These are phyloP conservation scores for Tachypleus tridentatus DNA, from an alignment of 1,140 invertebrate genomes.

Conservation along the genomic window DNA sequence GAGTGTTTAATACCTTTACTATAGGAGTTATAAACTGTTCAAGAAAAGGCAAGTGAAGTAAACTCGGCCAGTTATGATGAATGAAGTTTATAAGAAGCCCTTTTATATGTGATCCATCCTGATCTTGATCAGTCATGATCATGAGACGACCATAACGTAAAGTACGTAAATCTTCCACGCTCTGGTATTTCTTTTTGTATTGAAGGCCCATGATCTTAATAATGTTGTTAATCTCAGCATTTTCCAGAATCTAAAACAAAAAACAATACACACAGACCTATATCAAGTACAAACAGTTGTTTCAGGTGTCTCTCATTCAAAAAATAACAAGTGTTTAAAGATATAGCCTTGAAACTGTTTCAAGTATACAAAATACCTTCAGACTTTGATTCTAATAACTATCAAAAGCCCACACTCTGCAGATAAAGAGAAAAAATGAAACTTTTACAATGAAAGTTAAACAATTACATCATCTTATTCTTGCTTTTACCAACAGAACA, in stretches of 20 bases:
- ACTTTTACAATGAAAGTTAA: too few species aligned
- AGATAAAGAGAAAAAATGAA: too few species aligned
- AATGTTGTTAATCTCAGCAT: conserved; percentile 95
- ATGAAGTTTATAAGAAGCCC: conserved; percentile 98
- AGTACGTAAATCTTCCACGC: conserved; percentile 74
- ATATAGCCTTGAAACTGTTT: too few species aligned
- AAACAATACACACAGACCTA: neutral
- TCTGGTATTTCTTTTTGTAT: conserved; percentile 94
- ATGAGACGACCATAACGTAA: conserved; percentile 94
- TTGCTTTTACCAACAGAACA: too few species aligned
- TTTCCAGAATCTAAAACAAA: conserved; percentile 71
- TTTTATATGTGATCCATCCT: conserved; percentile 99
- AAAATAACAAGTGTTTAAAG: too few species aligned
- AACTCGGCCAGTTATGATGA: conserved; percentile 94
- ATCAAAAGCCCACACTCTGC: too few species aligned
- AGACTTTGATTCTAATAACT: too few species aligned
- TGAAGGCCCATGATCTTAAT: conserved; percentile 89
- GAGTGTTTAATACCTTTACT: conserved; percentile 91
- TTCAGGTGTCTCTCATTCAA: too few species aligned
- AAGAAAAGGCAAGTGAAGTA: conserved; percentile 78
- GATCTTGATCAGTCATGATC: conserved; percentile 99
- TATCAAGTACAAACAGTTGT: too few species aligned
- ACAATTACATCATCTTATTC: too few species aligned
- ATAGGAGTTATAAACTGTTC: conserved; percentile 99
- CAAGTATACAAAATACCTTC: too few species aligned